Conservation (phyloP, 2,797 vertebrate species). For the Eidolon dupreanum region DNA sequence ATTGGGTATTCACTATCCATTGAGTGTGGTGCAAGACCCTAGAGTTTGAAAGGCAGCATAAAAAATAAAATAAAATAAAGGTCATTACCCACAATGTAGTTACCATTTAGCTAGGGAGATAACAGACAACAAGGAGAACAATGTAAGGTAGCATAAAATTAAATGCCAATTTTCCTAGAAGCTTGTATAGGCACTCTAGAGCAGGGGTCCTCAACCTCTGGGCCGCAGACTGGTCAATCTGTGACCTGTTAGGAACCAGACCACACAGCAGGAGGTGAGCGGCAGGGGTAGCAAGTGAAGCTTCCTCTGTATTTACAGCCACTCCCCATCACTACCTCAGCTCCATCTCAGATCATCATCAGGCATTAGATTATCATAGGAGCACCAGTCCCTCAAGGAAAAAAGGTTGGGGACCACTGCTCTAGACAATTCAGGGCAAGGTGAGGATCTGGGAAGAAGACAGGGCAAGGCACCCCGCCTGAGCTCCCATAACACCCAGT, state of each 20-base stretch:
- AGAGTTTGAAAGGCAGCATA: not conserved
- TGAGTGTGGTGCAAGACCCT: not conserved
- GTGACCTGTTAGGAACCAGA: too few relatives aligned
- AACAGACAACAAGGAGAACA: not conserved
- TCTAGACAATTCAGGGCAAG: not conserved
- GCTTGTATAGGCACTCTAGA: too few relatives aligned
- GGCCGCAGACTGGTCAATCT: too few relatives aligned
- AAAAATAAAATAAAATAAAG: constrained; percentile 47
- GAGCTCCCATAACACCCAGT: not conserved
- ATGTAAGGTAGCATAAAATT: not conserved
- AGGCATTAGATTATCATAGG: too few relatives aligned
- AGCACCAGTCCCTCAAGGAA: too few relatives aligned
- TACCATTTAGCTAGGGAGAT: not conserved
- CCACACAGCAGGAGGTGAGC: too few relatives aligned
- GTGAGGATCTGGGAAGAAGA: not conserved
- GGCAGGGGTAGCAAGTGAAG: too few relatives aligned
- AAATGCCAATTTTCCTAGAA: not conserved
- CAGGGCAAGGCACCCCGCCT: not conserved
- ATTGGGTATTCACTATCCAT: not conserved
- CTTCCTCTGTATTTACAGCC: too few relatives aligned
- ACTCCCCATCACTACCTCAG: too few relatives aligned
- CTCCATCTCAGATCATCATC: too few relatives aligned
- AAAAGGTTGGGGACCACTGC: too few relatives aligned
- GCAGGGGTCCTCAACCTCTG: too few relatives aligned
- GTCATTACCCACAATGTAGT: not conserved